Percentiles rank a stretch among this genome's conserved stretches.
These are phyloP conservation scores for Acanthisitta chloris DNA, from an alignment of 2,113 vertebrate species.

Conservation along the genomic window DNA sequence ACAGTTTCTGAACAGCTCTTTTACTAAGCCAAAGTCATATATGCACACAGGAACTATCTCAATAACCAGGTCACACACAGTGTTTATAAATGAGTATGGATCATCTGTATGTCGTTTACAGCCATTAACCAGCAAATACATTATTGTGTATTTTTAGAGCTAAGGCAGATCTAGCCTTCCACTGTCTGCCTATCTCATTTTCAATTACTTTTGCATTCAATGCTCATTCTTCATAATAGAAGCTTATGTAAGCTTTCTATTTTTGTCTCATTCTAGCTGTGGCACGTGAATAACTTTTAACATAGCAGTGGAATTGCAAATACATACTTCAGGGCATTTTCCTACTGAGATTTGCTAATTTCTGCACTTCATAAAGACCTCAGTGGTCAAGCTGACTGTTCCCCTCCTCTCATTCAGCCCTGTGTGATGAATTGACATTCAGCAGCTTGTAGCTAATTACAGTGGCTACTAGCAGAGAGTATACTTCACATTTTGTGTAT, in stretches of 20 bases:
- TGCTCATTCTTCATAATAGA: background rate
- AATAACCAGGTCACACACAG: background rate
- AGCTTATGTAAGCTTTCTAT: conserved; percentile 12
- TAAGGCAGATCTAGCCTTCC: background rate
- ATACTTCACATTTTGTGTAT: background rate
- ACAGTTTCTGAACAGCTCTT: background rate
- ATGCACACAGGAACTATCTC: background rate
- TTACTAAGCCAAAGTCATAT: background rate
- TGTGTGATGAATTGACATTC: background rate
- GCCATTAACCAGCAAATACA: background rate
- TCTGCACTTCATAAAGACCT: conserved; percentile 4
- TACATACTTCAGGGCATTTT: background rate
- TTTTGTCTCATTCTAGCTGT: background rate
- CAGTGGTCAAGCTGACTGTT: background rate
- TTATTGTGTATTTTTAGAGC: background rate
- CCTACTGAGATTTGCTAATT: background rate
- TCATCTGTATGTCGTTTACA: background rate
- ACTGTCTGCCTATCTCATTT: background rate
- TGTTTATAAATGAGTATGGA: background rate
- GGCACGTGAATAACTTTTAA: background rate
- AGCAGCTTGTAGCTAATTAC: background rate
- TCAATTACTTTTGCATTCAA: background rate
- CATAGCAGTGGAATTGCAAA: conserved; percentile 16
- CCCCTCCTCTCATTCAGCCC: background rate
- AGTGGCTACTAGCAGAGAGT: background rate